A percentile compares a stretch with the other conserved stretches of the same genome.
Evolutionary conservation across 2,797 vertebrate genomes (phyloP).

Genomic region (Parauchenoglanis ngamensis): DNA sequence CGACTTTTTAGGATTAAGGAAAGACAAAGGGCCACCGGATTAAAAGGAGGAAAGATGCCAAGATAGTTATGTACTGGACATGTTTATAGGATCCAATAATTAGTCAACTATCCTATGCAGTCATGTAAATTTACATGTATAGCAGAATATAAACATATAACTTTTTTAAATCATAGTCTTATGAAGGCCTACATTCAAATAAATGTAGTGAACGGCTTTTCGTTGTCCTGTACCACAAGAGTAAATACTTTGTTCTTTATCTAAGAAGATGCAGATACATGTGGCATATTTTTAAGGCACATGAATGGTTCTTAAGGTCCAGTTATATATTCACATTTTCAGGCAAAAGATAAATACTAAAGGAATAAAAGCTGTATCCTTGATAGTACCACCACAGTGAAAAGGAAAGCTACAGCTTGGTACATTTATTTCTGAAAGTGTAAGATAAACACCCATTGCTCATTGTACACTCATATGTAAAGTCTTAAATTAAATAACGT

Average conservation of each 20-base stretch:
- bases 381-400: background rate
- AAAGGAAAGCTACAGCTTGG: background rate
- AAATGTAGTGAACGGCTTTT: background rate
- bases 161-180: background rate
- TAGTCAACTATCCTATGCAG: background rate
- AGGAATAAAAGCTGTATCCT: background rate
- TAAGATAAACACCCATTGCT: background rate
- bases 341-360: background rate
- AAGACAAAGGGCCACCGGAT: background rate
- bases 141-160: background rate
- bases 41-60: background rate
- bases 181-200: background rate
- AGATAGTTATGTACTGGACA: background rate
- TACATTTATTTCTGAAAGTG: background rate
- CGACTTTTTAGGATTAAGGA: background rate
- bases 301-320: background rate
- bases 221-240: background rate
- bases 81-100: background rate
- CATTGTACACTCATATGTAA: conserved; percentile 13
- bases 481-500: conserved; percentile 7
- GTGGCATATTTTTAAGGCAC: background rate
- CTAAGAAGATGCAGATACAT: background rate
- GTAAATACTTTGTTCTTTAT: background rate
- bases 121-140: background rate
- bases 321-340: background rate